A percentile compares a stretch with the other conserved stretches of the same genome.
phyloP scores from a whole-genome alignment of 37 sponge, comb jelly and placozoan genomes.

The Eunapius fragilis region DNA sequence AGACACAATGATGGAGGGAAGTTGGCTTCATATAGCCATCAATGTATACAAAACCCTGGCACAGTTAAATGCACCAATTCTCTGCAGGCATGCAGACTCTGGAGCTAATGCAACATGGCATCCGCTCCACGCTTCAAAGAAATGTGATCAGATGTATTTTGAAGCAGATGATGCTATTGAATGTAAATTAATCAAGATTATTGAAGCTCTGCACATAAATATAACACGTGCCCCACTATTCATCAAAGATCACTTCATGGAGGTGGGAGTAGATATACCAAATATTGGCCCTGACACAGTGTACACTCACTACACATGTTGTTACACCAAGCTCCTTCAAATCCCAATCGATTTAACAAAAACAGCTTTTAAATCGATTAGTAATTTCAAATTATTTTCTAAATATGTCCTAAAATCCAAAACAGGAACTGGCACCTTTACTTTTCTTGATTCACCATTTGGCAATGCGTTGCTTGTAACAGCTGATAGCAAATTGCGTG shows the following conservation, averaged over 20 bases:
- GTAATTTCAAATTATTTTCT: constrained; percentile 16
- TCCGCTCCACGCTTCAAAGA: background rate
- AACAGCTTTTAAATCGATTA: constrained; percentile 15
- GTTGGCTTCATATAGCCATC: background rate
- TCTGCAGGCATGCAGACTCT: background rate
- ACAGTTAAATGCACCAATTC: background rate
- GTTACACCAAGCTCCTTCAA: background rate
- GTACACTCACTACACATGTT: constrained; percentile 25
- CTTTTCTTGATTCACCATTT: constrained; percentile 38
- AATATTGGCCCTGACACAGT: constrained; percentile 9
- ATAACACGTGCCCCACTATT: constrained; percentile 29
- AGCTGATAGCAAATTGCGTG: constrained; percentile 28
- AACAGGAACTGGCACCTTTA: no score
- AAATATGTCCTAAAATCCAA: background rate
- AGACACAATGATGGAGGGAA: background rate
- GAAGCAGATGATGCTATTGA: background rate
- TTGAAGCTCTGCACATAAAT: constrained; percentile 47
- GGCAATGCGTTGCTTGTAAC: constrained; percentile 43
- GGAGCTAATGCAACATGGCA: background rate
- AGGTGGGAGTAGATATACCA: constrained; percentile 3
- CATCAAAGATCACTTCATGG: constrained; percentile 21
- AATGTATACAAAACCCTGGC: background rate
- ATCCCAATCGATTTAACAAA: constrained; percentile 10
- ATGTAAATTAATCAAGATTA: background rate
- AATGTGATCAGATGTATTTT: constrained; percentile 3